Base-by-base conservation (phyloP, 2,888 invertebrate genomes). In the Eretmocerus hayati region DNA sequence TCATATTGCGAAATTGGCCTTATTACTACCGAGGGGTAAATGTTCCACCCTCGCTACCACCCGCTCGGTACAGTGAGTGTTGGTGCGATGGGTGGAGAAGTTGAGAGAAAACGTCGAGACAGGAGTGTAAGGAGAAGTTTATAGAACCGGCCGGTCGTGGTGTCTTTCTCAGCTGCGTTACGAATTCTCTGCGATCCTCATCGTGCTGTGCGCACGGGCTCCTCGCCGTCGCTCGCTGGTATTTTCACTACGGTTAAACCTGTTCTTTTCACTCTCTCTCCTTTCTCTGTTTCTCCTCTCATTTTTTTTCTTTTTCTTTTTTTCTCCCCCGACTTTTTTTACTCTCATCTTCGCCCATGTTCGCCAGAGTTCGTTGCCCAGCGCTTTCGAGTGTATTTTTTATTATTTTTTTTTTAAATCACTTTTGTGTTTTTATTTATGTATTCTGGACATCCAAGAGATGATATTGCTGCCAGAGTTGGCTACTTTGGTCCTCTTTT, bases 151-250 rank as follows among this genome's bases (percentile, higher is more conserved):
- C 23, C 39, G 16, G 36, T 20, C 5, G 36, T 6, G n/a, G 39
- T 26, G 39, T 23, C 39, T 39, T 39, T 39, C 39, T 39, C 42
- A 22, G 35, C 42, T 43, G 23, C 35, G 35, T 22, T 35, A 35
- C 35, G 42, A 35, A 43, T 43, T 43, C 42, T 23, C 35, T 35
- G 35, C 42, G 18, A 35, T 35, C 42, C 69, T 68, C 66, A 63
- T 62, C 51, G 55, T 58, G 58, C 57, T n/a, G 8, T 59, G 59
- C 58, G 53, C 56, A 58, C 58, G 57, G 59, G 52, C 58, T 63
- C 67, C 63, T 16, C 66, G 64, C 8, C 33, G 8, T 6, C 26
- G 26, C 11, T 6, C 8, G 8, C 26, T 40, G 47, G 51, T 6
- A 19, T 46, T 46, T 46, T 23, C 46, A 15, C 33, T 36, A 41